These are phyloP conservation scores for Platycheirus rosarum DNA, from an alignment of 2,888 invertebrate genomes.

Conservation along the genomic window DNA sequence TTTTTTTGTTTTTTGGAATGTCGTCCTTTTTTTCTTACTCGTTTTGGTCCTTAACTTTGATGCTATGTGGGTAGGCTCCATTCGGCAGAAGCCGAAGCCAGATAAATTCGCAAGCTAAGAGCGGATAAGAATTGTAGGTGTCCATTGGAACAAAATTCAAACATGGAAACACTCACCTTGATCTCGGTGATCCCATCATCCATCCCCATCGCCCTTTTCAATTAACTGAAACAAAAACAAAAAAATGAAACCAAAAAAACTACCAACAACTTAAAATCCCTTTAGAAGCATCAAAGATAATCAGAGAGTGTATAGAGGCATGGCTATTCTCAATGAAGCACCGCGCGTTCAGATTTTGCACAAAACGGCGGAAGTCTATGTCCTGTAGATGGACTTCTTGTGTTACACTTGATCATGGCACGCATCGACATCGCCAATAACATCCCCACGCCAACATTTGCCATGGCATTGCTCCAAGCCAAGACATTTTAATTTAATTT, in stretches of 20 bases:
- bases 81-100: background rate
- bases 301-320: slow-evolving; percentile 22
- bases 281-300: slow-evolving; percentile 60
- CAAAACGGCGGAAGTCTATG: slow-evolving; percentile 74
- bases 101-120: slow-evolving; percentile 22
- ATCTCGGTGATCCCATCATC: slow-evolving; percentile 48
- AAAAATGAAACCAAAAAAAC: slow-evolving; percentile 9
- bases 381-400: slow-evolving; percentile 74
- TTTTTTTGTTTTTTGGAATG: slow-evolving; percentile 5
- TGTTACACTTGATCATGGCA: slow-evolving; percentile 74
- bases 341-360: slow-evolving; percentile 48
- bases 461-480: slow-evolving; percentile 32
- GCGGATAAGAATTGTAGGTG: slow-evolving; percentile 68
- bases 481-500: slow-evolving; percentile 74
- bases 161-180: slow-evolving; percentile 72
- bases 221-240: slow-evolving; percentile 58
- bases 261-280: slow-evolving; percentile 34
- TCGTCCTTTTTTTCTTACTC: background rate
- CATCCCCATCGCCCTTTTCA: slow-evolving; percentile 67
- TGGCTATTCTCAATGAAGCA: slow-evolving; percentile 38
- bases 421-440: slow-evolving; percentile 74
- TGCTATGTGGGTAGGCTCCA: background rate
- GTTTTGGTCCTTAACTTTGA: background rate
- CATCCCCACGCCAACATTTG: slow-evolving; percentile 45
- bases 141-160: slow-evolving; percentile 72